Evolutionary conservation across 2,888 invertebrate species (phyloP).

Genomic region (Phanerotoma sp.): DNA sequence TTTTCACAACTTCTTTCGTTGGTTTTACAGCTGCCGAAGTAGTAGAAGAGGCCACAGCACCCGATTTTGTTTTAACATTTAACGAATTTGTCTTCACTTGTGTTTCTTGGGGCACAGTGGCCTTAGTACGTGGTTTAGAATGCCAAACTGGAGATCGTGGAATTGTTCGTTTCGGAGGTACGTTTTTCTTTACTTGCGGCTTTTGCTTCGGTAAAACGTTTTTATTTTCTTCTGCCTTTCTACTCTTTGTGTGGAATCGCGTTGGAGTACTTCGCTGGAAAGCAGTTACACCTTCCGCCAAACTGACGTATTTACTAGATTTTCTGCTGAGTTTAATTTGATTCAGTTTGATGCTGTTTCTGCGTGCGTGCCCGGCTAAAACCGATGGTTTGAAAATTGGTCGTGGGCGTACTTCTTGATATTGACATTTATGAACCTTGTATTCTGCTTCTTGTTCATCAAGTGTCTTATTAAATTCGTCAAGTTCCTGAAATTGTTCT

Average conservation of each 20-base stretch:
- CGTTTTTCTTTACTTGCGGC: slow-evolving; percentile 32
- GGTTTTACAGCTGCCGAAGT: slow-evolving; percentile 54
- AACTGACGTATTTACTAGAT: slow-evolving; percentile 55
- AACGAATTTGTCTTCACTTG: slow-evolving; percentile 70
- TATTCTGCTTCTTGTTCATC: neutral
- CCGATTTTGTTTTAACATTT: slow-evolving; percentile 62
- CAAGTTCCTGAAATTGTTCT: neutral
- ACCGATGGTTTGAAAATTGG: slow-evolving; percentile 23
- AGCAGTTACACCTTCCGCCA: slow-evolving; percentile 61
- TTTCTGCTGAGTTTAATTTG: slow-evolving; percentile 28
- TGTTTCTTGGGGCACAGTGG: slow-evolving; percentile 62
- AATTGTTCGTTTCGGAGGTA: slow-evolving; percentile 40
- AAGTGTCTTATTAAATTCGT: neutral
- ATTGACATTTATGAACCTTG: slow-evolving; percentile 1
- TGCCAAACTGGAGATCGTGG: slow-evolving; percentile 47
- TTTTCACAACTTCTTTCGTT: slow-evolving; percentile 54
- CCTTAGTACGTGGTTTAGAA: slow-evolving; percentile 59
- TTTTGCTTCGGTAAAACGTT: slow-evolving; percentile 39
- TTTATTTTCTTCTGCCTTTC: slow-evolving; percentile 41
- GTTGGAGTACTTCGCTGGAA: slow-evolving; percentile 62
- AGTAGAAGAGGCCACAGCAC: no score
- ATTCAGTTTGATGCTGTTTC: slow-evolving; percentile 30
- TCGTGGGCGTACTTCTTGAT: neutral
- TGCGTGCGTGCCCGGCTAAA: slow-evolving; percentile 35
- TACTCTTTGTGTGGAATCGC: slow-evolving; percentile 57